phyloP scores from a whole-genome alignment of 30 jellyfish, hydroid and myxozoan species.

The Phacellophora camtschatica region DNA sequence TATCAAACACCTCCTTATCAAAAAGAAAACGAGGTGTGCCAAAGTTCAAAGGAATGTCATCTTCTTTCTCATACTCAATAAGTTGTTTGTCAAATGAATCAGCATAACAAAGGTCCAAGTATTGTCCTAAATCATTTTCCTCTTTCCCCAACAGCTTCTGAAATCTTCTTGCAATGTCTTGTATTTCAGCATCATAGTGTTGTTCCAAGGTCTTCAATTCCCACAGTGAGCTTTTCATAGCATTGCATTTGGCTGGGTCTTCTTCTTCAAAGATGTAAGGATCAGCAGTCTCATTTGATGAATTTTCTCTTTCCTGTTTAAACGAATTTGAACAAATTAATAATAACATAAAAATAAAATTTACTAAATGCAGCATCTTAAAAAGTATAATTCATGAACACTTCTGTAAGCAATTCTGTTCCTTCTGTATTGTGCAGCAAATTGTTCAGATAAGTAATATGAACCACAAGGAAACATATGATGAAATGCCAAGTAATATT shows the following conservation, averaged over 20 bases:
- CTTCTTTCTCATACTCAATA: constrained; percentile 20
- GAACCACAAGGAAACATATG: too few species aligned
- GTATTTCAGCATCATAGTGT: constrained; percentile 78
- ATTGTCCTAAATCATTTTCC: constrained; percentile 65
- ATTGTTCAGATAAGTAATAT: too few species aligned
- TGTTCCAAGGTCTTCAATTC: constrained; percentile 77
- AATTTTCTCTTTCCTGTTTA: too few species aligned
- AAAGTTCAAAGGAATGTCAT: constrained; percentile 52
- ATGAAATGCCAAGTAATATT: too few species aligned
- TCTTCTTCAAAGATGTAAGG: constrained; percentile 67
- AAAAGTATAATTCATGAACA: too few species aligned
- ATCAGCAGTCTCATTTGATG: constrained; percentile 22
- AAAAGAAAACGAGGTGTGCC: constrained; percentile 37
- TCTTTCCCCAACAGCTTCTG: constrained; percentile 45
- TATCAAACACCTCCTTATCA: constrained; percentile 8
- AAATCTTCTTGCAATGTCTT: constrained; percentile 65
- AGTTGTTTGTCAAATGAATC: constrained; percentile 55
- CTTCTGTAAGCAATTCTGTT: too few species aligned
- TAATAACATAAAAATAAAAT: too few species aligned
- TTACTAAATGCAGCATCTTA: too few species aligned
- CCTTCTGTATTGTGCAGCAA: too few species aligned
- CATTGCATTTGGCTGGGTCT: constrained; percentile 89
- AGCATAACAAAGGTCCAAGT: constrained; percentile 43
- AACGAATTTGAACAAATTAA: too few species aligned
- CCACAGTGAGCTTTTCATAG: constrained; percentile 94